phyloP scores from a whole-genome alignment of 2,888 invertebrate species.

The Antheraea yamamai region DNA sequence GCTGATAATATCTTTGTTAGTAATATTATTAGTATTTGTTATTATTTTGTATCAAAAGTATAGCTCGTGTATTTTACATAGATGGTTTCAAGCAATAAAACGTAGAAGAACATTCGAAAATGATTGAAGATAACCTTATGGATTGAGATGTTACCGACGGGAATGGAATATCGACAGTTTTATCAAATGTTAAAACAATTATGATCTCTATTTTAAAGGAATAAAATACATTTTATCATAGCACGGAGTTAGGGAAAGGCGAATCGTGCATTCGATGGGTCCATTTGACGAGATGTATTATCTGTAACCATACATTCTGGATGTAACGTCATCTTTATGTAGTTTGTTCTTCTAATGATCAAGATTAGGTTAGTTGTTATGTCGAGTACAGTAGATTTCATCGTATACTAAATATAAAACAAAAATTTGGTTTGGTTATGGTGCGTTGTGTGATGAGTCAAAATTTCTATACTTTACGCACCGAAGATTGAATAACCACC shows the following conservation, averaged over 20 bases:
- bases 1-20: not conserved
- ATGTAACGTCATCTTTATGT: not conserved
- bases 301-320: not conserved
- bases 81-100: not conserved
- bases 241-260: not conserved
- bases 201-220: not conserved
- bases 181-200: not conserved
- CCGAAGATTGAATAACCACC: no score
- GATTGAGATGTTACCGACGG: slow-evolving; percentile 18
- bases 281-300: not conserved
- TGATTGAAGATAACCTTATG: slow-evolving; percentile 20
- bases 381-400: not conserved
- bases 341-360: not conserved
- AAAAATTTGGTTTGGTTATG: not conserved
- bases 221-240: not conserved
- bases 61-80: not conserved
- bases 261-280: not conserved
- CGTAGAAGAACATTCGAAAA: not conserved
- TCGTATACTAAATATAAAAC: not conserved
- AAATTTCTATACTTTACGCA: no score
- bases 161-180: not conserved
- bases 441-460: no score
- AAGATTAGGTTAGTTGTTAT: not conserved
- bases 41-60: not conserved
- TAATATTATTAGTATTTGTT: not conserved